These are phyloP conservation scores for Cnemophilus loriae DNA, from an alignment of 2,113 vertebrate genomes.

Conservation along the genomic window DNA sequence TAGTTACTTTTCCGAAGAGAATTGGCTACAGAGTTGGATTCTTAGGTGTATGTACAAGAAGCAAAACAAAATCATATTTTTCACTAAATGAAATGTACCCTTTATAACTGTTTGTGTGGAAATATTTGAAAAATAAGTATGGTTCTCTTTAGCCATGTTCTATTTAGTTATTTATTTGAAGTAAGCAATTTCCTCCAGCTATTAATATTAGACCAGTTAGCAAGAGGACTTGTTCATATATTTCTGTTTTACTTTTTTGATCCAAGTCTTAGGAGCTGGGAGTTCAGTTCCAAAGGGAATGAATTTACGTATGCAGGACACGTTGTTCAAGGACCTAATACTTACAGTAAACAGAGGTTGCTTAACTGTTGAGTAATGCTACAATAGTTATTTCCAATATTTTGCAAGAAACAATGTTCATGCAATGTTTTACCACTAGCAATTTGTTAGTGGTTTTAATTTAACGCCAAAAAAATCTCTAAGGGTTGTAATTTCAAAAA, in stretches of 20 bases:
- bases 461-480: constrained; percentile 52
- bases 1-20: neutral
- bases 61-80: neutral
- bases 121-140: neutral
- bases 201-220: neutral
- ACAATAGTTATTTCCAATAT: constrained; percentile 65
- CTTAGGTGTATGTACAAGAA: neutral
- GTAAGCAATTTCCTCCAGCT: constrained; percentile 11
- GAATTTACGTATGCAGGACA: constrained; percentile 58
- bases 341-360: constrained; percentile 49
- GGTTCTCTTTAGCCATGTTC: neutral
- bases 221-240: neutral
- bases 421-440: constrained; percentile 62
- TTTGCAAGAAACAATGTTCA: constrained; percentile 72
- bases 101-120: neutral
- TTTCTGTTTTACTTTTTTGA: constrained; percentile 27
- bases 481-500: constrained; percentile 50
- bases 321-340: constrained; percentile 36
- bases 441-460: constrained; percentile 67
- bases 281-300: constrained; percentile 18
- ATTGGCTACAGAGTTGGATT: neutral
- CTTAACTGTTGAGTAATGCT: constrained; percentile 57
- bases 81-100: neutral
- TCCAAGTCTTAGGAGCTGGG: constrained; percentile 48
- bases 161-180: neutral